Evolutionary conservation across 2,797 vertebrate species (phyloP), one percentile per base, ranked within the genome.

Genomic region (Tympanoctomys barrerae): DNA sequence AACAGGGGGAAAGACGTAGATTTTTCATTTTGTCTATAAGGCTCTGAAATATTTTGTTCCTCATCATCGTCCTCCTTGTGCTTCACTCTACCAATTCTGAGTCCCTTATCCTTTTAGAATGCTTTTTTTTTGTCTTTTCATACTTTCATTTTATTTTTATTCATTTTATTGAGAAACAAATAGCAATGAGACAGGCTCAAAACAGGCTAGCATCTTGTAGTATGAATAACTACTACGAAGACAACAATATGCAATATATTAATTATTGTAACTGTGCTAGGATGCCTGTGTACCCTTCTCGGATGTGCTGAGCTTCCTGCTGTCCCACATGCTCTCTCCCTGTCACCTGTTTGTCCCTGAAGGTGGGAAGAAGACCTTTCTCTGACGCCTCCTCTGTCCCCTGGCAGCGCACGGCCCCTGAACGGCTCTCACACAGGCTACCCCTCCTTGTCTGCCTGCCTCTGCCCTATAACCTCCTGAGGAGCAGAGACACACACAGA

Each of bases 1-100:
- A 7, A 18, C 54, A 93, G 87, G 84, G 62, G 52, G 59, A 96
- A 80, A 87, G 21, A 70, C 21, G 62, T 39, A 88, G 61, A 91
- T 8, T 2, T 68, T 79, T 36, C 18, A 75, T 49, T 78, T 91
- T 75, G 13, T n/a, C 31, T 33, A 4, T 54, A 13, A 89, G 46
- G 19, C 9, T 88, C 39, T 91, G 52, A 64, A 80, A 64, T 84
- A 84, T 52, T 75, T n/a, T 22, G 13, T 5, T 70, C 19, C 31
- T 59, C 52, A 42, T 46, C 82, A 61, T 82, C 75, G 82, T 19
- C 31, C 14, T 59, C 5, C 2, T 61, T 78, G 94, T 9, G 24
- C 73, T 88, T 57, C n/a, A 66, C 46, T 81, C 59, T 54, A 75
- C 28, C 19, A 75, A n/a, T 28, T 1, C n/a, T 42, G 46, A 42